phyloP scores from a whole-genome alignment of 2,797 vertebrate species.

The Myotis findleyi region DNA sequence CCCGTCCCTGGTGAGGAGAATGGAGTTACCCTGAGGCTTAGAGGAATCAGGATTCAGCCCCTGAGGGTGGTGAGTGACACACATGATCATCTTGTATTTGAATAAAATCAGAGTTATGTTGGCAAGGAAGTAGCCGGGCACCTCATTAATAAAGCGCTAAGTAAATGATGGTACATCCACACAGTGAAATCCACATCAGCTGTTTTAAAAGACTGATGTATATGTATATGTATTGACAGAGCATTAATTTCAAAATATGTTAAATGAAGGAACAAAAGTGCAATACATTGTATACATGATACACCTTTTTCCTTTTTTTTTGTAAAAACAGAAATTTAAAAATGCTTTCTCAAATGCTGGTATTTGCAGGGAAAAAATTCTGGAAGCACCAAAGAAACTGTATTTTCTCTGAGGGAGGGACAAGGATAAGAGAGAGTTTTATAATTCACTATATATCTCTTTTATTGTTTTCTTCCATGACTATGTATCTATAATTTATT shows the following conservation, averaged over 20 bases:
- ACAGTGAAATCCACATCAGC: neutral
- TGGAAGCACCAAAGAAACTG: neutral
- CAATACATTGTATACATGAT: neutral
- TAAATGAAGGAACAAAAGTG: neutral
- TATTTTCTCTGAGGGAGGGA: neutral
- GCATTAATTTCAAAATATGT: slow-evolving; percentile 24
- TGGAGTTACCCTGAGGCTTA: neutral
- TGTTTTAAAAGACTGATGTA: slow-evolving; percentile 1
- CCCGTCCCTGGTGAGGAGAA: neutral
- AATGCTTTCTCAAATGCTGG: neutral
- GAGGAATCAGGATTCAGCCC: neutral
- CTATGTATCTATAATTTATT: neutral
- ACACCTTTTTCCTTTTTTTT: neutral
- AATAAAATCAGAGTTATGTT: slow-evolving; percentile 34
- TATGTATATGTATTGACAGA: neutral
- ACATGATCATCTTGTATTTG: neutral
- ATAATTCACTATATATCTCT: neutral
- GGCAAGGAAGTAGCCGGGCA: neutral
- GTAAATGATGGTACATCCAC: neutral
- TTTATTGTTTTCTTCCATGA: neutral
- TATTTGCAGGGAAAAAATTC: neutral
- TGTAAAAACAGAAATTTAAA: neutral
- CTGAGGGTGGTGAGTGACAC: neutral
- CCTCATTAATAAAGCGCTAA: neutral
- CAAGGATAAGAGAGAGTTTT: neutral